Percentiles rank a stretch among this genome's conserved stretches.
Evolutionary conservation across 2,113 vertebrate genomes (phyloP).

Genomic region (Poecile atricapillus): DNA sequence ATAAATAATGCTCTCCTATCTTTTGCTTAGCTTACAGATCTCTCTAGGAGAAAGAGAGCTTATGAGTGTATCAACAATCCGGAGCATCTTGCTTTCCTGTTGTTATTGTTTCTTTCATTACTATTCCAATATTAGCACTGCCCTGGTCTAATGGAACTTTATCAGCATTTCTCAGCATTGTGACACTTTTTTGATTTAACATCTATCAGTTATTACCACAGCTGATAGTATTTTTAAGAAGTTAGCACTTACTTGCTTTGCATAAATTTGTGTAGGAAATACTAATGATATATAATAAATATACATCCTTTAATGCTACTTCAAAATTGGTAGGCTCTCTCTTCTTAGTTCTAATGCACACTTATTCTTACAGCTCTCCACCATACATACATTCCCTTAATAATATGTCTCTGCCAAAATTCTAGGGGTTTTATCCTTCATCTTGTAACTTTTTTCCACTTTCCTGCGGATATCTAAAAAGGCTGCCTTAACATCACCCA

Average conservation of each 20-base stretch:
- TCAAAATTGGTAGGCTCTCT: neutral
- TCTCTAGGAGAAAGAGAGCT: neutral
- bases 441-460: neutral
- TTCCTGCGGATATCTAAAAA: neutral
- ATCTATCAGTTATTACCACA: neutral
- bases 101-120: neutral
- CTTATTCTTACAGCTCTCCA: neutral
- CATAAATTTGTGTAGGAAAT: neutral
- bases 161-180: neutral
- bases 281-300: neutral
- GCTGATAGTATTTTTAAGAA: neutral
- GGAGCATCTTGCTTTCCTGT: neutral
- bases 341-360: neutral
- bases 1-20: neutral
- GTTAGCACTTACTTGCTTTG: neutral
- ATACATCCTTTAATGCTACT: neutral
- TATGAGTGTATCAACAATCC: neutral
- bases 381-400: neutral
- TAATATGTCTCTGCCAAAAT: neutral
- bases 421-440: too few species aligned
- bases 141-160: neutral
- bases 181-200: neutral
- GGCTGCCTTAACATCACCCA: neutral
- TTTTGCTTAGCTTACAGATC: neutral
- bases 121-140: neutral